Evolutionary conservation across 1,140 invertebrate genomes (phyloP).

Genomic region (Sipha flava): DNA sequence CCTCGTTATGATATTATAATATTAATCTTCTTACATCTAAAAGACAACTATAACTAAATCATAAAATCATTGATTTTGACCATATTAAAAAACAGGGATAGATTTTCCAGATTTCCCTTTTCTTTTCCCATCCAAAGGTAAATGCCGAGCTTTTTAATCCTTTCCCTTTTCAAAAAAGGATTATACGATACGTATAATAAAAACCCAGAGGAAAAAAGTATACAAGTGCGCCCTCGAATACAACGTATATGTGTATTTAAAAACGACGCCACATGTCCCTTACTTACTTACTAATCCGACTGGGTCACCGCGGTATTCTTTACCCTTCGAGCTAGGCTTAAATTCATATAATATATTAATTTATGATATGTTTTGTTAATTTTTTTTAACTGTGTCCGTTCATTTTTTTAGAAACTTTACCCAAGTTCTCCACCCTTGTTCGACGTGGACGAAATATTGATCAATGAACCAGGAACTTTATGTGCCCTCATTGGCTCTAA

Average conservation of each 20-base stretch:
- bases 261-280: conserved; percentile 24
- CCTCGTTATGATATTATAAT: not conserved
- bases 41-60: not conserved
- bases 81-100: not conserved
- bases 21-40: not conserved
- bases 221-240: not conserved
- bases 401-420: conserved; percentile 42
- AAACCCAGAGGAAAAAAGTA: conserved; percentile 5
- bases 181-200: conserved; percentile 11
- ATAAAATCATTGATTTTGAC: not conserved
- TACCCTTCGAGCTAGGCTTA: conserved; percentile 26
- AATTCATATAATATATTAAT: conserved; percentile 29
- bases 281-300: conserved; percentile 29
- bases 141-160: conserved; percentile 8
- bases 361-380: conserved; percentile 27
- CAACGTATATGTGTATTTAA: conserved; percentile 7
- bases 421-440: conserved; percentile 46
- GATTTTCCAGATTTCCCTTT: conserved; percentile 18
- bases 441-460: conserved; percentile 45
- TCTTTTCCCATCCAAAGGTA: not conserved
- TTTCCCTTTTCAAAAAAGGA: conserved; percentile 26
- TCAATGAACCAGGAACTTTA: conserved; percentile 46
- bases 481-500: conserved; percentile 45
- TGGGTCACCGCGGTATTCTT: conserved; percentile 26
- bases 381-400: not conserved